Base-by-base conservation (phyloP, 2,888 invertebrate genomes). In the Choristoneura rosaceana region DNA sequence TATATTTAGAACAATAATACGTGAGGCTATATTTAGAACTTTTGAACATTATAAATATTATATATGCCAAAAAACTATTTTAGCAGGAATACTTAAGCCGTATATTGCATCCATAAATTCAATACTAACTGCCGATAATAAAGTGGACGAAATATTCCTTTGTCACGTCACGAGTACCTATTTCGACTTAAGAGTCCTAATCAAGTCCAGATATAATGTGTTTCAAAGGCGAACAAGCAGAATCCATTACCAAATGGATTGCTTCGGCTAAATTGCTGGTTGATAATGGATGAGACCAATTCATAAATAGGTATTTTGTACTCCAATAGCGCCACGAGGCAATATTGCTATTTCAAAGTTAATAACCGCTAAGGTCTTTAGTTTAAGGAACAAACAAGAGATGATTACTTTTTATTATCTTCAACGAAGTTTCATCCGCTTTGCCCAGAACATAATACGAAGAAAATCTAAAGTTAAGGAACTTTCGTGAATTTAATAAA, bases 401-500 rank as follows among this genome's bases (percentile, higher is more conserved):
- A 17, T 8, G 15, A 33, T 55, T 45, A 55, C 34, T 70, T 69
- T 25, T 63, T 70, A 14, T 14, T 45, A 64, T 70, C 38, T 43
- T 70, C 45, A 58, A 63, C 38, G 17, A 69, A 58, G 69, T 62
- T 62, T 62, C 52, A 52, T 34, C 55, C 33, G 15, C 62, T 12
- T 12, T 52, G 8, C 25, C 25, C 34, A 17, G 63, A 63, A 70
- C 47, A 43, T 66, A 43, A 61, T 71, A 60, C 41, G 65, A 66
- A 60, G 14, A 65, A 65, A 66, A 58, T 50, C 50, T 61, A 7
- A 66, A 66, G 52, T 65, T 66, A 7, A 5, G 17, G n/a, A 71
- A 61, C 25, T 65, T 70, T 60, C 14, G 9, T 3, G 33, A 52
- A 45, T 33, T 66, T 43, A 61, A 66, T 70, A 66, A 66, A 70